Evolutionary conservation across 2,113 vertebrate genomes (phyloP).

Genomic region (Elaphurus davidianus): DNA sequence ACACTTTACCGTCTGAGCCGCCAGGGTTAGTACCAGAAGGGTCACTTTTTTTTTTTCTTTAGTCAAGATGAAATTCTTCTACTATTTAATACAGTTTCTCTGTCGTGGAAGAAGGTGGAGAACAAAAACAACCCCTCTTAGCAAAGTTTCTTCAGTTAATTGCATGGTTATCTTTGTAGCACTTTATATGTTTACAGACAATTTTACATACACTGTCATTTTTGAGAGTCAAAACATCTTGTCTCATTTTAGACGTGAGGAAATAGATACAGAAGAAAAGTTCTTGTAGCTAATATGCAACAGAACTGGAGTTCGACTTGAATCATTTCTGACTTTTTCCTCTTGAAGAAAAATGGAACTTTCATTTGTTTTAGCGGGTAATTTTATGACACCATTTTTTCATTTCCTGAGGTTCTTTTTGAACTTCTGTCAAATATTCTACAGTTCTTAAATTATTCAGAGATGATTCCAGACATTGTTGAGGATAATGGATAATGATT

Average conservation of each 20-base stretch:
- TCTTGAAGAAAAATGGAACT: not conserved
- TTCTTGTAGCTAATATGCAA: not conserved
- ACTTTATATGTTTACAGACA: not conserved
- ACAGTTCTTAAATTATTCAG: not conserved
- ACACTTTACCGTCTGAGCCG: too few species aligned
- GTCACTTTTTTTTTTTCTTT: not conserved
- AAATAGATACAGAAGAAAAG: not conserved
- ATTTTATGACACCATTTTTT: not conserved
- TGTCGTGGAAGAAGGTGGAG: not conserved
- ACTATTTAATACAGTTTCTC: not conserved
- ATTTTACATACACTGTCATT: not conserved
- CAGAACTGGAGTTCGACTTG: not conserved
- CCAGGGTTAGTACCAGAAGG: not conserved
- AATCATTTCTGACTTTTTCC: not conserved
- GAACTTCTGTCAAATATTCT: not conserved
- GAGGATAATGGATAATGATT: not conserved
- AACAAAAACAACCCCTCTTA: not conserved
- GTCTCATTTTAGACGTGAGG: not conserved
- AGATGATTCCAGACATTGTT: not conserved
- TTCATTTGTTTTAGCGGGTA: conserved; percentile 21
- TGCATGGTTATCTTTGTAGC: not conserved
- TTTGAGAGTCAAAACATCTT: not conserved
- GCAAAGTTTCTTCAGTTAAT: not conserved
- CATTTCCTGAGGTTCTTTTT: conserved; percentile 20
- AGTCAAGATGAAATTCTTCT: not conserved